phyloP scores from a whole-genome alignment of 2,797 vertebrate genomes.

The Myripristis murdjan region DNA sequence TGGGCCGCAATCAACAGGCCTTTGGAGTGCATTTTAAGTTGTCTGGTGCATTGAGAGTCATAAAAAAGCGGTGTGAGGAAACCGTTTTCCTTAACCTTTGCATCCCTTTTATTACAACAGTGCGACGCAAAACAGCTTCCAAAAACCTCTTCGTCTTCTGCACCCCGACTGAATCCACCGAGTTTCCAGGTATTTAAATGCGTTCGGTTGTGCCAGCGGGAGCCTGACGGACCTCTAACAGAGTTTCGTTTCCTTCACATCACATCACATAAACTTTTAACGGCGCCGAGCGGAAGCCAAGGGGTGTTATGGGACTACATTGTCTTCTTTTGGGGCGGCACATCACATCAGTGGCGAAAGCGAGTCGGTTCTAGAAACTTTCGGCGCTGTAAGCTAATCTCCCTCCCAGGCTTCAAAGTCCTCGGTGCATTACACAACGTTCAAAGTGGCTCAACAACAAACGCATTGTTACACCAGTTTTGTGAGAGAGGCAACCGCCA shows the following conservation, averaged over 20 bases:
- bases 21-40: background rate
- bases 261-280: background rate
- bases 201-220: background rate
- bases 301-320: constrained; percentile 25
- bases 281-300: constrained; percentile 7
- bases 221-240: background rate
- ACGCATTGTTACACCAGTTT: constrained; percentile 31
- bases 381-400: constrained; percentile 38
- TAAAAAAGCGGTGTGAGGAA: background rate
- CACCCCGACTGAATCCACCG: background rate
- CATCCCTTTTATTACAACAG: too few species aligned
- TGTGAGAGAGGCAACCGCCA: constrained; percentile 9
- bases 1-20: too few species aligned
- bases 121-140: background rate
- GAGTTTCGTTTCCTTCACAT: constrained; percentile 5
- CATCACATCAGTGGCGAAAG: constrained; percentile 17
- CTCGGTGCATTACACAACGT: constrained; percentile 51
- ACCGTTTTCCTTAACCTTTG: too few species aligned
- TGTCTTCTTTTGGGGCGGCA: constrained; percentile 7
- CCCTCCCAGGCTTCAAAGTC: constrained; percentile 50
- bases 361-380: background rate
- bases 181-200: background rate
- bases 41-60: background rate
- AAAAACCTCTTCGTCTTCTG: background rate
- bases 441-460: constrained; percentile 36